Conservation (phyloP, 2,113 vertebrate genomes). For the Calonectris borealis region DNA sequence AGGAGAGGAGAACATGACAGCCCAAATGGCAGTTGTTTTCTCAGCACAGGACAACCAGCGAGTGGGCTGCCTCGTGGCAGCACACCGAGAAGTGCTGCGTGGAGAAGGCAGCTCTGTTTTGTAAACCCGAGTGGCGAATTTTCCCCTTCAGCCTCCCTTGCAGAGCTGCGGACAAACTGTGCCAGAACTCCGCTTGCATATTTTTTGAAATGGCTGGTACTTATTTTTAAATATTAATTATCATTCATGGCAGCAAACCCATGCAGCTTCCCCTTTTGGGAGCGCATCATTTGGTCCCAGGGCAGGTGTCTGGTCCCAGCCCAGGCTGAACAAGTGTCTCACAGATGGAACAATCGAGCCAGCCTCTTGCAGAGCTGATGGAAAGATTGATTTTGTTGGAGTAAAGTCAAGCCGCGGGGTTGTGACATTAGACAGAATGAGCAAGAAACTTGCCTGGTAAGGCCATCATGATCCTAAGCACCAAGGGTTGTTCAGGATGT, state of each 20-base stretch:
- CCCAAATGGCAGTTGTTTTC: not conserved
- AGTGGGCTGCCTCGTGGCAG: not conserved
- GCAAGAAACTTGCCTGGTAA: not conserved
- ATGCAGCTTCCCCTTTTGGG: not conserved
- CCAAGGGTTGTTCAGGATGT: not conserved
- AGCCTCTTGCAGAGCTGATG: not conserved
- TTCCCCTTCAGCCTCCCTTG: not conserved
- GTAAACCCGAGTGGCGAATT: not conserved
- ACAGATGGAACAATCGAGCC: not conserved
- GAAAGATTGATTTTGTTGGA: not conserved
- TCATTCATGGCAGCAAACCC: not conserved
- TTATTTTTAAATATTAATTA: not conserved
- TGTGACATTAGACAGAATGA: not conserved
- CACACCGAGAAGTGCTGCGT: not conserved
- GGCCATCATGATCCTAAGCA: not conserved
- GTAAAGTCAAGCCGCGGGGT: not conserved
- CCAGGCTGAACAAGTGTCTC: not conserved
- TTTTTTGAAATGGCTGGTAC: not conserved
- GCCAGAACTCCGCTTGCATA: accelerated
- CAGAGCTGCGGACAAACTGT: not conserved
- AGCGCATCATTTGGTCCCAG: not conserved
- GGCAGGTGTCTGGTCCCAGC: not conserved
- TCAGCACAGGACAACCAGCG: not conserved
- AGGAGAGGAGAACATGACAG: not conserved
- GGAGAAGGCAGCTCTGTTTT: not conserved